A percentile compares a stretch with the other conserved stretches of the same genome.
Conservation (phyloP, 2,888 invertebrate species). For the Strigamia maritima region DNA sequence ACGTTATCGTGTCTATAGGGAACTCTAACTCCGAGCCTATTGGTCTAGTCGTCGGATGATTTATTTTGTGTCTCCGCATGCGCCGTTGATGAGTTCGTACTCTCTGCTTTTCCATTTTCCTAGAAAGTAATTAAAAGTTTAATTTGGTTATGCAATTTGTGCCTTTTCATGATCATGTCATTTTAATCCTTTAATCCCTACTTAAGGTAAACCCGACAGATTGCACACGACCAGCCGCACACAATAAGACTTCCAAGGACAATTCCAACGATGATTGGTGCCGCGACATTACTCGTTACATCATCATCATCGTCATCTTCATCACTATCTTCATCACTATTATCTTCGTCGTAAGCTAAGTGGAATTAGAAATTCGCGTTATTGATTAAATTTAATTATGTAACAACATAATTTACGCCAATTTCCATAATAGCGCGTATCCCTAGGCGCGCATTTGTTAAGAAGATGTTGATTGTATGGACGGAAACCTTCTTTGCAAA, state of each 20-base stretch:
- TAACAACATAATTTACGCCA: slow-evolving; percentile 12
- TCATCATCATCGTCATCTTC: background rate
- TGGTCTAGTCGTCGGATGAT: background rate
- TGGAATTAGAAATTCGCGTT: background rate
- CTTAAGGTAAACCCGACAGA: slow-evolving; percentile 24
- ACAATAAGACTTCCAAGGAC: slow-evolving; percentile 10
- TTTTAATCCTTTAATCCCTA: background rate
- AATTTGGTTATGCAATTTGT: background rate
- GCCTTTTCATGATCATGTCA: background rate
- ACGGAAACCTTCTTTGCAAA: background rate
- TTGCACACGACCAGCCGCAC: slow-evolving; percentile 24
- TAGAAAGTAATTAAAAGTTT: background rate
- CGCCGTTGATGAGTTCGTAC: background rate
- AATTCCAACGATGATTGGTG: slow-evolving; percentile 1
- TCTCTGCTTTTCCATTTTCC: background rate
- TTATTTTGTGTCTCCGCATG: background rate
- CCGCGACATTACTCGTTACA: background rate
- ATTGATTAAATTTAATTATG: background rate
- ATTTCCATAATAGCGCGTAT: background rate
- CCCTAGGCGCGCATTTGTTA: background rate
- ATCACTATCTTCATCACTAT: background rate
- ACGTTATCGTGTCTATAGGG: background rate
- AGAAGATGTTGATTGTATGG: background rate
- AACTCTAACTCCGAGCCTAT: background rate
- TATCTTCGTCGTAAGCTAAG: background rate